These are phyloP conservation scores for Falco berigora DNA, from an alignment of 2,797 vertebrate species.

Conservation along the genomic window DNA sequence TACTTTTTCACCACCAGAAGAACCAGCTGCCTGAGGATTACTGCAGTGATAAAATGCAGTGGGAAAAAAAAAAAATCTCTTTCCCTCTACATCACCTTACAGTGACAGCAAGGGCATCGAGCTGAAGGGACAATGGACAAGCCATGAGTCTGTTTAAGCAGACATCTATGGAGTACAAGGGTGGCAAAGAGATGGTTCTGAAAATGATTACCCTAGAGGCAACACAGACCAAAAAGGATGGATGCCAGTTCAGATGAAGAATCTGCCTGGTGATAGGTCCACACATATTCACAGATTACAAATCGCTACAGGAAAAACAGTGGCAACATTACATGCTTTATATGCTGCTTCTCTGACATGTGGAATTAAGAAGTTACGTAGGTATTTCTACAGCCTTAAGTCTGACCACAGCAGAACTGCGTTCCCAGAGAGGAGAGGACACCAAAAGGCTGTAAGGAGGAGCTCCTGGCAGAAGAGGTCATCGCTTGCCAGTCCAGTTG, in stretches of 20 bases:
- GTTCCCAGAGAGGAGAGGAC: not conserved
- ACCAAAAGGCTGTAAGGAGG: not conserved
- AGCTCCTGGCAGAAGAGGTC: not conserved
- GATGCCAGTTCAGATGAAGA: not conserved
- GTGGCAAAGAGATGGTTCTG: not conserved
- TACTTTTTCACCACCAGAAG: not conserved
- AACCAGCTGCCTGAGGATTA: not conserved
- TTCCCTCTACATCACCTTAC: not conserved
- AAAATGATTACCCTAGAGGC: not conserved
- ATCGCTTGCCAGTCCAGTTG: not conserved
- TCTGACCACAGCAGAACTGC: not conserved
- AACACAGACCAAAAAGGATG: not conserved
- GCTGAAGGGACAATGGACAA: not conserved
- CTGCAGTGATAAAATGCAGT: not conserved
- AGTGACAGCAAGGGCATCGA: not conserved
- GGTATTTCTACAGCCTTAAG: not conserved
- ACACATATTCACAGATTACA: not conserved
- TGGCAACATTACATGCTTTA: not conserved
- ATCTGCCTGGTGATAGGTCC: not conserved
- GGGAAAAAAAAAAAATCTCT: not conserved
- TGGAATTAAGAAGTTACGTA: not conserved
- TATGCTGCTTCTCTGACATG: not conserved
- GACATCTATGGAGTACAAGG: not conserved
- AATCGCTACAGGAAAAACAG: not conserved
- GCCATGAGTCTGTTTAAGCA: not conserved